Conservation (phyloP, 2,113 vertebrate species). For the Limnothrissa miodon region DNA sequence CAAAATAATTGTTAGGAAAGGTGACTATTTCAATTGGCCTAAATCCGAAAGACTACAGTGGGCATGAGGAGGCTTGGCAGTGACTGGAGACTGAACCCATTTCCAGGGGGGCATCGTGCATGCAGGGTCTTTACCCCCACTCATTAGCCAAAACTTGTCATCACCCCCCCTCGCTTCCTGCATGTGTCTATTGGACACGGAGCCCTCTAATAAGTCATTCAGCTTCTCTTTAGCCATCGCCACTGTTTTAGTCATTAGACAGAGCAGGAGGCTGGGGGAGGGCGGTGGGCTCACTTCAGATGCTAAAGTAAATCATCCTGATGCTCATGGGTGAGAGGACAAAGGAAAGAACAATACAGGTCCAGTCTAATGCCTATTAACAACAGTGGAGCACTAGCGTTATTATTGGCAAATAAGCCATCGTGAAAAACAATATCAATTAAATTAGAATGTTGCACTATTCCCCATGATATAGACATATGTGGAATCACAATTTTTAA, state of each 20-base stretch:
- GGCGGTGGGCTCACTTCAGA: neutral
- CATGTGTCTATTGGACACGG: neutral
- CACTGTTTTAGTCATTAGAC: constrained; percentile 12
- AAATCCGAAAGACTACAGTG: neutral
- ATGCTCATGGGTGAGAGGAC: neutral
- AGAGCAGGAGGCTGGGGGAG: neutral
- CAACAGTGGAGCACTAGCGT: neutral
- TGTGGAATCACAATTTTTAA: neutral
- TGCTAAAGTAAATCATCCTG: neutral
- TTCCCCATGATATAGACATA: neutral
- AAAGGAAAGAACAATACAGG: neutral
- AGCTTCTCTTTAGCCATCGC: neutral
- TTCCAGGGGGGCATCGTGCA: neutral
- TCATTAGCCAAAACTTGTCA: constrained; percentile 19
- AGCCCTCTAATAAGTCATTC: constrained; percentile 3
- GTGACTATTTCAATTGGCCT: neutral
- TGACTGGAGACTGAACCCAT: constrained; percentile 3
- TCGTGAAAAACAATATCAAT: neutral
- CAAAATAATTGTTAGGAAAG: neutral
- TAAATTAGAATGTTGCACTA: no score
- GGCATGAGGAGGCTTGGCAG: neutral
- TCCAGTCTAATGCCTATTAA: neutral
- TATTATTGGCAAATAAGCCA: neutral
- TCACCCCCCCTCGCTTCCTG: neutral
- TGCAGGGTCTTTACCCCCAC: neutral